Base-by-base conservation (phyloP, 2,113 vertebrate species). In the Pseudolaguvia tuberculata region DNA sequence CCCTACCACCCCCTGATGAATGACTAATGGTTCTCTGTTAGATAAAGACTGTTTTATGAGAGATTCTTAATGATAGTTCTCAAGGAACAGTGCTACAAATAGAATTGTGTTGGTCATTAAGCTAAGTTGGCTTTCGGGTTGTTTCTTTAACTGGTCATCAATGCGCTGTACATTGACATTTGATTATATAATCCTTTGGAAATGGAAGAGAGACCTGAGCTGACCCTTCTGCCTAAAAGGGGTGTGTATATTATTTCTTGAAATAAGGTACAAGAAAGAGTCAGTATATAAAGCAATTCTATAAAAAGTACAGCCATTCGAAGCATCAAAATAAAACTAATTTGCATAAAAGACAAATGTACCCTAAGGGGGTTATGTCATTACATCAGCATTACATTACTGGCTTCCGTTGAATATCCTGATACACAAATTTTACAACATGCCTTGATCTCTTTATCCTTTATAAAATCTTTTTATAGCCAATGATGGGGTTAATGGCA, bases 361-460 rank as follows among this genome's bases (percentile, higher is more conserved):
- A 74, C 11, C 8, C n/a, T 25, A 25, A 45, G 9, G 48, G 21
- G 6, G 11, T 73, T 63, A 52, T 21, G 11, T 31, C 13, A 27
- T 67, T 23, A 63, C 27, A 59, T 35, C 29, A 55, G 14, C 13
- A 27, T 67, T 23, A 63, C 27, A 59, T 35, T n/a, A 55, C 8
- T 47, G 14, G 23, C 45, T 27, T 67, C 23, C 53, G 55, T 53
- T 65, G 27, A 45, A 55, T 56, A 17, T 4, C 31, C 31, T 35
- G 3, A n/a, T n/a, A n/a, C n/a, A n/a, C n/a, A n/a, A 35, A 35
- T 6, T 35, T 42, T 9, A 9, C 39, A 82, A 82, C 80, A 84
- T 70, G 77, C 66, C 57, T 29, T 45, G 78, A 62, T 77, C 82
- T 78, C 61, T 73, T 71, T 66, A 84, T 79, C 81, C 77, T 5